phyloP scores from a whole-genome alignment of 2,113 vertebrate species.

The Pristiophorus japonicus region DNA sequence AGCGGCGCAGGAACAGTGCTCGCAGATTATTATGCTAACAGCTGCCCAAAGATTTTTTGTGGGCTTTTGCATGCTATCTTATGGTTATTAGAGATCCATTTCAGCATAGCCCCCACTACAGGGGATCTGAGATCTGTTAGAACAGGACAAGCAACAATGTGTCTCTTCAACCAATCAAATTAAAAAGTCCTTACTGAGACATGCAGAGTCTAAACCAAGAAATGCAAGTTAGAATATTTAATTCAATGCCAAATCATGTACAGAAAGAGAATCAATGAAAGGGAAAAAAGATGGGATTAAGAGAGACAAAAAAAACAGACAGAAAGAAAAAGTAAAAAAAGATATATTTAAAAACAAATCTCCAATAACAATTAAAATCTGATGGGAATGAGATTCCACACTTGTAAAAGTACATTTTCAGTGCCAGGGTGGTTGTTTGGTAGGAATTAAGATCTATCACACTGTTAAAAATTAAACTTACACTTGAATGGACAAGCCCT shows the following conservation, averaged over 20 bases:
- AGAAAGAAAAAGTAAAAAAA: neutral
- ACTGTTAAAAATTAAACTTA: neutral
- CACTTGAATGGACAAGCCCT: neutral
- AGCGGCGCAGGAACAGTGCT: neutral
- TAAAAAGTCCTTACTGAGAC: neutral
- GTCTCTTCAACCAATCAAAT: neutral
- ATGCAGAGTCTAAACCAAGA: neutral
- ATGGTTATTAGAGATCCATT: too few species aligned
- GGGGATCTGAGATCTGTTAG: neutral
- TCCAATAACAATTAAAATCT: neutral
- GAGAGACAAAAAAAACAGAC: neutral
- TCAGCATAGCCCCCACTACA: neutral
- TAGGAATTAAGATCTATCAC: neutral
- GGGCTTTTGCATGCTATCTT: neutral
- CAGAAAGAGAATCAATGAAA: neutral
- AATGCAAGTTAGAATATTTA: neutral
- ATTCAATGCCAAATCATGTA: neutral
- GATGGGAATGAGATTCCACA: neutral
- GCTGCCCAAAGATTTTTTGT: neutral
- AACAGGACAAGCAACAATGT: neutral
- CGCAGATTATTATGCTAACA: neutral
- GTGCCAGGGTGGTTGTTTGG: neutral
- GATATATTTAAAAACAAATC: neutral
- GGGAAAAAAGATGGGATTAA: neutral
- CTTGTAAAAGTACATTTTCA: neutral